A percentile compares a stretch with the other conserved stretches of the same genome.
phyloP scores from a whole-genome alignment of 2,797 vertebrate species.

The Erpetoichthys calabaricus region DNA sequence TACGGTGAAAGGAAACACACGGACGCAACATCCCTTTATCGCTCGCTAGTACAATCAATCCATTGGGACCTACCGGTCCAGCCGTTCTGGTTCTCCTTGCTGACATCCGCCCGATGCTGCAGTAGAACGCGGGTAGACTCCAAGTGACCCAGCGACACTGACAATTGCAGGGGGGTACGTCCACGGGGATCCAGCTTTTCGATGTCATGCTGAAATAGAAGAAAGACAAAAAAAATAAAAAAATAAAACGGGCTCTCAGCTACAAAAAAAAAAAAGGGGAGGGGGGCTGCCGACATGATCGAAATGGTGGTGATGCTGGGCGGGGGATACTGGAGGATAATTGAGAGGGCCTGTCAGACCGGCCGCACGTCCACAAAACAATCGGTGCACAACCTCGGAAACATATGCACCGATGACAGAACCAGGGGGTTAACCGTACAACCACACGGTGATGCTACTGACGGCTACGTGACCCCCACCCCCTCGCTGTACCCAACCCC shows the following conservation, averaged over 20 bases:
- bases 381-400: too few relatives aligned
- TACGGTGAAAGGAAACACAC: too few relatives aligned
- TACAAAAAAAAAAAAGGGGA: too few relatives aligned
- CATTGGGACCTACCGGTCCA: constrained; percentile 62
- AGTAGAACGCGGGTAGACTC: constrained; percentile 77
- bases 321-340: neutral
- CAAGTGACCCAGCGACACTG: constrained; percentile 79
- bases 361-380: too few relatives aligned
- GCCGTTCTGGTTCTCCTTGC: constrained; percentile 63
- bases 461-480: neutral
- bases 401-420: too few relatives aligned
- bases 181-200: constrained; percentile 72
- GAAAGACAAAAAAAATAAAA: too few relatives aligned
- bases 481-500: neutral
- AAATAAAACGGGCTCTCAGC: too few relatives aligned
- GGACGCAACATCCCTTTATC: too few relatives aligned
- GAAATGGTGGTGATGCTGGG: neutral
- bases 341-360: neutral
- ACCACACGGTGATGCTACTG: too few relatives aligned
- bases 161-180: constrained; percentile 76
- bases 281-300: too few relatives aligned
- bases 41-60: too few relatives aligned
- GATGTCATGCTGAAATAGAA: constrained; percentile 54
- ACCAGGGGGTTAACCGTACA: too few relatives aligned
- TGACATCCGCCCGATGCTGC: constrained; percentile 67